Evolutionary conservation across 2,797 vertebrate genomes (phyloP).

Genomic region (Gallinago solitaria): DNA sequence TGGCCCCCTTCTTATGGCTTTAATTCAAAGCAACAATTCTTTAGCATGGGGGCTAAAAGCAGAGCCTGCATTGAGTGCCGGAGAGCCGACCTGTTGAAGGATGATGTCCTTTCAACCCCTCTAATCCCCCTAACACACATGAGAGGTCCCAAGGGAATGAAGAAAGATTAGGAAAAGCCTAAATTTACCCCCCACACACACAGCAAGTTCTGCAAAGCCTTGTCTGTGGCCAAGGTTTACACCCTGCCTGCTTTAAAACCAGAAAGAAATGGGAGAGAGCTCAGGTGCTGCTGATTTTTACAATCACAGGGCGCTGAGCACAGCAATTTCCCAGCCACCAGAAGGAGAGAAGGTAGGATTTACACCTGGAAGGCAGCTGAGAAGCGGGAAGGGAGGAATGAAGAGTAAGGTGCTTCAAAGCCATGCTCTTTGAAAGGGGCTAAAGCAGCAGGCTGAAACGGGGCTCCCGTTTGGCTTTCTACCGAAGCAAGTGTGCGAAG

Average conservation of each 20-base stretch:
- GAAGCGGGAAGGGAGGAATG: not conserved
- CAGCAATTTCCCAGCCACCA: not conserved
- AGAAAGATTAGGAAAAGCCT: not conserved
- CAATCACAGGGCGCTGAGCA: not conserved
- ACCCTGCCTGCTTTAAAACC: not conserved
- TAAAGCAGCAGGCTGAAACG: not conserved
- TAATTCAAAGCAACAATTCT: not conserved
- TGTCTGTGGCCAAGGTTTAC: not conserved
- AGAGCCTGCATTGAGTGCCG: not conserved
- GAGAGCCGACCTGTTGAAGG: not conserved
- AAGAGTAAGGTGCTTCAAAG: not conserved
- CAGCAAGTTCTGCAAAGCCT: not conserved
- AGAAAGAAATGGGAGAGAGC: not conserved
- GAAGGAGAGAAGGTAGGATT: not conserved
- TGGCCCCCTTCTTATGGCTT: not conserved
- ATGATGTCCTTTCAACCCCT: not conserved
- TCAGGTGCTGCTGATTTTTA: not conserved
- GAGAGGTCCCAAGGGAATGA: not conserved
- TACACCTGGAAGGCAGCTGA: not conserved
- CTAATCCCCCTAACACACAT: not conserved
- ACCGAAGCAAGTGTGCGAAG: not conserved
- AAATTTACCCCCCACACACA: accelerated
- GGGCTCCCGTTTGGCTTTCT: not conserved
- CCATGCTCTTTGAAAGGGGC: not conserved
- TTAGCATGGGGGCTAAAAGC: not conserved